Evolutionary conservation across 2,797 vertebrate genomes (phyloP).

Genomic region (Miichthys miiuy): DNA sequence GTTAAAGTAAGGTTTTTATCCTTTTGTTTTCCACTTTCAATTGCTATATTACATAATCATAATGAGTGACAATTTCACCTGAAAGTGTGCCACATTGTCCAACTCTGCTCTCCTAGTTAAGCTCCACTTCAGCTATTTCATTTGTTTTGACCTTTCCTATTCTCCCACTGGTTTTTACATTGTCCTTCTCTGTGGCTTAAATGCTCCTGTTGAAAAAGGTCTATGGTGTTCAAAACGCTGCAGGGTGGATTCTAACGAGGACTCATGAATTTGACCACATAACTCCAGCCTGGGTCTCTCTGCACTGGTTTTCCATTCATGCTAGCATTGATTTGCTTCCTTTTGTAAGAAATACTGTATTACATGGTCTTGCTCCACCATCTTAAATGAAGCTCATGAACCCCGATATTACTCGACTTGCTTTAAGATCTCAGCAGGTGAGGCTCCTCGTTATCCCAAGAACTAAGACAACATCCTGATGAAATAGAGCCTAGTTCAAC

Average conservation of each 20-base stretch:
- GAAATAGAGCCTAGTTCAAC: neutral
- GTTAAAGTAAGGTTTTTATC: neutral
- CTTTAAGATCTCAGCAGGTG: constrained; percentile 17
- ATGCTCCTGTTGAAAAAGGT: constrained; percentile 16
- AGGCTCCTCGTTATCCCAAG: neutral
- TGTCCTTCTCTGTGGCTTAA: constrained; percentile 22
- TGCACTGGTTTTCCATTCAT: neutral
- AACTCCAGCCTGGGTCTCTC: neutral
- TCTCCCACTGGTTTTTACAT: neutral
- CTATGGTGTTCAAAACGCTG: constrained; percentile 31
- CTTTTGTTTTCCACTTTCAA: neutral
- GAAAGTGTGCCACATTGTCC: neutral
- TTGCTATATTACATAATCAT: neutral
- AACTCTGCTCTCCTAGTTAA: neutral
- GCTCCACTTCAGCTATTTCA: neutral
- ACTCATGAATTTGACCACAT: constrained; percentile 13
- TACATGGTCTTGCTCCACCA: neutral
- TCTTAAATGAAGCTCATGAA: constrained; percentile 14
- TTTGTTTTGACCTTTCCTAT: constrained; percentile 19
- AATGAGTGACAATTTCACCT: neutral
- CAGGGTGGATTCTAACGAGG: constrained; percentile 25
- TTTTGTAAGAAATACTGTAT: constrained; percentile 16
- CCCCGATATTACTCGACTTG: neutral
- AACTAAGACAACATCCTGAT: constrained; percentile 4
- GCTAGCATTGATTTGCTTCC: constrained; percentile 12